A percentile compares a stretch with the other conserved stretches of the same genome.
Conservation (phyloP, 1,140 invertebrate species). For the Tenebrio molitor region DNA sequence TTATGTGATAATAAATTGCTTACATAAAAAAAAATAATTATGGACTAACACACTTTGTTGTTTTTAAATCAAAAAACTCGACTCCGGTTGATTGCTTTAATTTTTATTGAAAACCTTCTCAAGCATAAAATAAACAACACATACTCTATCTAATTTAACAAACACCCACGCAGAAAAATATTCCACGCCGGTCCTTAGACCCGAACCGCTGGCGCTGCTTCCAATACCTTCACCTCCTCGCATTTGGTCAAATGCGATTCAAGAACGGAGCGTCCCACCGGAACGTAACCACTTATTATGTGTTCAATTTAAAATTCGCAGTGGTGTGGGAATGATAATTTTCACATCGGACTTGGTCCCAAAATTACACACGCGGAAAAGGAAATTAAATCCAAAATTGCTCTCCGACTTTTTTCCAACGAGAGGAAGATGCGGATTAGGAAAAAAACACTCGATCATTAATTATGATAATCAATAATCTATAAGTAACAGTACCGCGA, state of each 20-base stretch:
- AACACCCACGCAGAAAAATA: no score
- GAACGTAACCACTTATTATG: slow-evolving; percentile 21
- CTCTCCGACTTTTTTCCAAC: slow-evolving; percentile 1
- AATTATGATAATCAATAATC: slow-evolving; percentile 32
- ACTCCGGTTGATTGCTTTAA: no score
- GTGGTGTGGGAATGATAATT: slow-evolving; percentile 34
- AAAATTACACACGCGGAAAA: slow-evolving; percentile 34
- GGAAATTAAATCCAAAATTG: slow-evolving; percentile 22
- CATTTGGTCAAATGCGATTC: slow-evolving; percentile 6
- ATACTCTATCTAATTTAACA: no score
- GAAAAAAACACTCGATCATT: slow-evolving; percentile 9
- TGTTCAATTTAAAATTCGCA: slow-evolving; percentile 30
- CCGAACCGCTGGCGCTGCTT: no score
- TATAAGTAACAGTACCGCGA: background rate
- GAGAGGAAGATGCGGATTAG: slow-evolving; percentile 21
- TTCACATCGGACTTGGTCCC: slow-evolving; percentile 16
- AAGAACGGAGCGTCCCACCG: slow-evolving; percentile 17
- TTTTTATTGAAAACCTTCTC: no score
- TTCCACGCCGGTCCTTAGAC: no score
- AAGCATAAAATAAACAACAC: no score
- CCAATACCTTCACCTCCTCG: background rate
- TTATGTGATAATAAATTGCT: no score
- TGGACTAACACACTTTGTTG: no score
- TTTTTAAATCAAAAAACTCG: no score
- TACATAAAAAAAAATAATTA: no score